phyloP scores from a whole-genome alignment of 2,888 invertebrate genomes.

The Caenorhabditis macrosperma region DNA sequence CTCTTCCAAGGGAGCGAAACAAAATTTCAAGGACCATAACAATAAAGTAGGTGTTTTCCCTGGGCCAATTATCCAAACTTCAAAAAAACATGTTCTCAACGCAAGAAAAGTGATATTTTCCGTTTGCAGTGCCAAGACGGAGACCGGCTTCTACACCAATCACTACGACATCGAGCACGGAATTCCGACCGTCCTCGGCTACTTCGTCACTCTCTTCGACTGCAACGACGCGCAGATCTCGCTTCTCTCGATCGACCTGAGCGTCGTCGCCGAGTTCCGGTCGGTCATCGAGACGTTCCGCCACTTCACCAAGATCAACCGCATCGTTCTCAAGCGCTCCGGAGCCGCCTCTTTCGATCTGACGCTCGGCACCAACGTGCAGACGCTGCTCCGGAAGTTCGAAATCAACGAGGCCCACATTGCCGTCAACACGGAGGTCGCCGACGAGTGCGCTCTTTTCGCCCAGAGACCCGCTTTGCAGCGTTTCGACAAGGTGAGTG shows the following conservation, averaged over 20 bases:
- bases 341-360: not conserved
- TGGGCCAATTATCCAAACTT: no score
- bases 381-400: not conserved
- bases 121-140: constrained; percentile 3
- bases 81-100: not conserved
- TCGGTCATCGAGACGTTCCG: not conserved
- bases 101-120: not conserved
- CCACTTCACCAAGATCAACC: not conserved
- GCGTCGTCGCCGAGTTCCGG: constrained; percentile 9
- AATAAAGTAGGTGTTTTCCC: no score
- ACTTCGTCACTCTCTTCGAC: constrained; percentile 2
- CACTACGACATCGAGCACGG: constrained; percentile 7
- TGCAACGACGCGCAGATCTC: not conserved
- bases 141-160: not conserved
- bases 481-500: no score
- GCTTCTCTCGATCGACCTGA: not conserved
- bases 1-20: no score
- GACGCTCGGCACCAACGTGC: not conserved
- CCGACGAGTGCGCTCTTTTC: not conserved
- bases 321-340: not conserved
- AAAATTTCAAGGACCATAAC: no score
- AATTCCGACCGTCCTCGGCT: constrained; percentile 8
- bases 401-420: no score
- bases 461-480: no score
- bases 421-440: not conserved